phyloP scores from a whole-genome alignment of 2,113 vertebrate species.

The Elephas maximus region DNA sequence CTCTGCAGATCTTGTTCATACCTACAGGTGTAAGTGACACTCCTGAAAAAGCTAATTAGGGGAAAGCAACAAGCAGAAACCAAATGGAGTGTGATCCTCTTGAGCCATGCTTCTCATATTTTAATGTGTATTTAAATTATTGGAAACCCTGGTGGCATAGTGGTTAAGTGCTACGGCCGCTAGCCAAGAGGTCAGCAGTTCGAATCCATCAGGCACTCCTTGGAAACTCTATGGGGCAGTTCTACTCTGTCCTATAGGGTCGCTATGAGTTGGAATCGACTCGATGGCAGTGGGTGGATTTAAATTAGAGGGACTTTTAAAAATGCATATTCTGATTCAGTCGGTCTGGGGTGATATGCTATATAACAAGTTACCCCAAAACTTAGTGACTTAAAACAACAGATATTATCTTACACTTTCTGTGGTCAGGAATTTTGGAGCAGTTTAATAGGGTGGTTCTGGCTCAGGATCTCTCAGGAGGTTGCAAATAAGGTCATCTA shows the following conservation, averaged over 20 bases:
- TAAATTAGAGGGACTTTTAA: neutral
- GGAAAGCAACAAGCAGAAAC: neutral
- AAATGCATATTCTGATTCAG: neutral
- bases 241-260: too few relatives aligned
- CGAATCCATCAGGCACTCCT: too few relatives aligned
- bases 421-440: neutral
- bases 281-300: too few relatives aligned
- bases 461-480: neutral
- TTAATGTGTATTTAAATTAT: neutral
- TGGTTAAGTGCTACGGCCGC: too few relatives aligned
- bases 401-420: neutral
- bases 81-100: neutral
- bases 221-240: too few relatives aligned
- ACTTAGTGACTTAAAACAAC: neutral
- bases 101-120: neutral
- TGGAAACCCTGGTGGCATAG: too few relatives aligned
- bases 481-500: neutral
- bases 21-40: neutral
- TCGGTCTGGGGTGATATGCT: neutral
- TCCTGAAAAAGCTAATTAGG: slow-evolving; percentile 14
- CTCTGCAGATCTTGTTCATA: neutral
- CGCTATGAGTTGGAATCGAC: too few relatives aligned
- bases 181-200: too few relatives aligned
- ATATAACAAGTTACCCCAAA: neutral
- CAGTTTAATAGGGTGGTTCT: neutral